These are phyloP conservation scores for Sarcophaga variegata DNA, from an alignment of 2,888 invertebrate genomes.

Conservation along the genomic window DNA sequence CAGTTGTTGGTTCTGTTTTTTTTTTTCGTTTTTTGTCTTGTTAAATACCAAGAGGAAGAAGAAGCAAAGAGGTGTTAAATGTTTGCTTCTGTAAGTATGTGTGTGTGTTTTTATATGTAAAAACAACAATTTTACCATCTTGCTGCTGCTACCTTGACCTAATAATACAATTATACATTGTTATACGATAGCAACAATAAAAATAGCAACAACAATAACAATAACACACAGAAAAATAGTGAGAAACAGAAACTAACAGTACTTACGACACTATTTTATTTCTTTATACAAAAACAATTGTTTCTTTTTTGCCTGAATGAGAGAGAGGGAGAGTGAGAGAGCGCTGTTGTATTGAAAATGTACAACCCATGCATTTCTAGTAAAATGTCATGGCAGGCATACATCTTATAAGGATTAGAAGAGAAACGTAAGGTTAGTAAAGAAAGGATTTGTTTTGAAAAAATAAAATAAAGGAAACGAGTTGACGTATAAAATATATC, in stretches of 20 bases:
- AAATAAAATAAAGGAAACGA: too few relatives aligned
- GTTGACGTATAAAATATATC: background rate
- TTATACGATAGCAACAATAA: constrained; percentile 7
- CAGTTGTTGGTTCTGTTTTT: background rate
- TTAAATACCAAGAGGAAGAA: background rate
- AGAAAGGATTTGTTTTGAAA: too few relatives aligned
- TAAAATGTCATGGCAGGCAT: background rate
- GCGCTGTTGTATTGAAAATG: constrained; percentile 35
- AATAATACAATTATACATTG: constrained; percentile 61
- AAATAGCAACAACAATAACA: background rate
- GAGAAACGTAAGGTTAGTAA: background rate
- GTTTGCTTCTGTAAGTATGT: constrained; percentile 1
- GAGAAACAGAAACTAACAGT: background rate
- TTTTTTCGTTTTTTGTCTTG: background rate
- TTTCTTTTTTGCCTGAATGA: too few relatives aligned
- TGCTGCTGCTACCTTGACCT: constrained; percentile 65
- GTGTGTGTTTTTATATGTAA: background rate
- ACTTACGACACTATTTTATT: background rate
- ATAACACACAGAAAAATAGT: background rate
- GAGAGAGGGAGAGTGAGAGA: too few relatives aligned
- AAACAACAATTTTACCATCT: constrained; percentile 22
- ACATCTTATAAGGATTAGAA: background rate
- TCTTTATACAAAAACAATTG: constrained; percentile 22
- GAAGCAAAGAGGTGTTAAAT: background rate
- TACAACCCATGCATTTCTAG: constrained; percentile 56